phyloP scores from a whole-genome alignment of 1,140 invertebrate species.

The Conus ventricosus region DNA sequence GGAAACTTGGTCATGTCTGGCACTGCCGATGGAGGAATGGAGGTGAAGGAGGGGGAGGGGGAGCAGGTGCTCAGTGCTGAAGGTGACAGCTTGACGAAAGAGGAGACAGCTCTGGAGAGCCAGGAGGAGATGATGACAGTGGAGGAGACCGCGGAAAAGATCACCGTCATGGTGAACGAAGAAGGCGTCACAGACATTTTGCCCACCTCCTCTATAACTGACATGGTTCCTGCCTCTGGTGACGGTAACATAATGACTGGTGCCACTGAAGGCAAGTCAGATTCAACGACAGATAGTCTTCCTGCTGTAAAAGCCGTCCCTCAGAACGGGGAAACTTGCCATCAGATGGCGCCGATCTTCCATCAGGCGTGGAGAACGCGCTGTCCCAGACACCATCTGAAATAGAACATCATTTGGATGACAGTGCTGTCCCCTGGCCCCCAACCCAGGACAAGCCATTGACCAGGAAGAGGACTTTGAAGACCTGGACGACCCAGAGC shows the following conservation, averaged over 20 bases:
- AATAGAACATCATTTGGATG: not conserved
- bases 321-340: not conserved
- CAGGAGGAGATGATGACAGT: not conserved
- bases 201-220: not conserved
- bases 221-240: not conserved
- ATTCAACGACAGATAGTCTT: not conserved
- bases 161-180: conserved; percentile 6
- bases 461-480: conserved; percentile 25
- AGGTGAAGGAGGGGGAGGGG: not conserved
- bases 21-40: not conserved
- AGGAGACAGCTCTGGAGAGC: not conserved
- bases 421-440: conserved; percentile 16
- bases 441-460: conserved; percentile 21
- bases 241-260: not conserved
- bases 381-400: conserved; percentile 31
- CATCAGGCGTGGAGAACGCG: conserved; percentile 19
- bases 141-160: not conserved
- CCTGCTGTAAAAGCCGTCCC: not conserved
- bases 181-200: not conserved
- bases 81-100: not conserved
- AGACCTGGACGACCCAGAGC: conserved; percentile 25
- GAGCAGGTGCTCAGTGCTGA: not conserved
- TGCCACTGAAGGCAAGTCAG: not conserved
- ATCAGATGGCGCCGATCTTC: not conserved
- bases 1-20: not conserved